Conservation (phyloP, 2,797 vertebrate genomes). For the Gymnodraco acuticeps region DNA sequence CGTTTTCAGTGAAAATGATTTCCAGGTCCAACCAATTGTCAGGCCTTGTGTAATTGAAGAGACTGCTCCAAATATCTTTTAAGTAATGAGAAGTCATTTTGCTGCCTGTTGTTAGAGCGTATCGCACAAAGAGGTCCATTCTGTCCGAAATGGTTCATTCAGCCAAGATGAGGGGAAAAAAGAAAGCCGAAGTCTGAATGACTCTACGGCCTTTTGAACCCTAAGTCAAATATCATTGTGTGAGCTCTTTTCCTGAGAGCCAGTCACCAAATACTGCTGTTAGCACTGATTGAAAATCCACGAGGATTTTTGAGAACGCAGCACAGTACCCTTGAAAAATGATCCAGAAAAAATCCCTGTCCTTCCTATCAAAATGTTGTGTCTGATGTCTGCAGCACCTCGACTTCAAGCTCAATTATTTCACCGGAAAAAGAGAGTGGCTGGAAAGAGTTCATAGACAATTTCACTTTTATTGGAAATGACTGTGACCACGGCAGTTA, state of each 20-base stretch:
- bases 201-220: conserved; percentile 79
- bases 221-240: conserved; percentile 83
- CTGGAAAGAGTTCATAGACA: conserved; percentile 57
- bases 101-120: conserved; percentile 61
- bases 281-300: conserved; percentile 86
- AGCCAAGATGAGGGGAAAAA: conserved; percentile 53
- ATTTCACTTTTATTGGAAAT: conserved; percentile 70
- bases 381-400: conserved; percentile 62
- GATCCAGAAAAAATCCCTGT: conserved; percentile 76
- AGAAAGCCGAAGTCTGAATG: conserved; percentile 62
- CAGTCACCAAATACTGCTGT: conserved; percentile 80
- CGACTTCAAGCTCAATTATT: conserved; percentile 67
- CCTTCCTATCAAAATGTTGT: conserved; percentile 79
- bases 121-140: conserved; percentile 70
- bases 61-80: conserved; percentile 75
- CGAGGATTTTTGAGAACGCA: conserved; percentile 78
- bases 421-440: conserved; percentile 49
- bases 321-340: conserved; percentile 78
- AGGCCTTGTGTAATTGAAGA: conserved; percentile 74
- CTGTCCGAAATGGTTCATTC: conserved; percentile 72
- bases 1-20: conserved; percentile 69
- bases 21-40: conserved; percentile 66
- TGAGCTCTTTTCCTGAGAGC: conserved; percentile 71
- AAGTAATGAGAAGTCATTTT: conserved; percentile 80
- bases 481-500: conserved; percentile 44